A percentile compares a stretch with the other conserved stretches of the same genome.
Conservation (phyloP, 2,888 invertebrate genomes). For the Lampropteryx suffumata region DNA sequence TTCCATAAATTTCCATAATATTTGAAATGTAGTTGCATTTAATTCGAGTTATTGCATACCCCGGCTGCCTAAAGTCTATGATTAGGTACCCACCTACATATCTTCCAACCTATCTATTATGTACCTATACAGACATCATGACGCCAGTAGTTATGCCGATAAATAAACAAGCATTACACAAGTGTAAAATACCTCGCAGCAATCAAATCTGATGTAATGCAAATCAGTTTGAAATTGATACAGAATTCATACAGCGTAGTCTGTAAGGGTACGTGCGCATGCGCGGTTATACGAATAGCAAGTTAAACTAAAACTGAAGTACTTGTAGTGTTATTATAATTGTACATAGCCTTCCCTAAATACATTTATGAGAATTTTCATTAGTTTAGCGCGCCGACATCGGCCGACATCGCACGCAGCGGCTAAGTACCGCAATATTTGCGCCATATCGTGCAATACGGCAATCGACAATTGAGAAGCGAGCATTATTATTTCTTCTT, state of each 20-base stretch:
- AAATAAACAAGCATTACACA: constrained; percentile 30
- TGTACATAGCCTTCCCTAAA: too few species aligned
- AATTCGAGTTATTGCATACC: background rate
- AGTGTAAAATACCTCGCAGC: constrained; percentile 23
- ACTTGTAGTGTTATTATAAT: too few species aligned
- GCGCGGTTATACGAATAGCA: background rate
- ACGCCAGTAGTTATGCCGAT: constrained; percentile 18
- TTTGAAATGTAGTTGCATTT: too few species aligned
- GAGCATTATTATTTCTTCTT: too few species aligned
- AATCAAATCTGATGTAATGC: constrained; percentile 27
- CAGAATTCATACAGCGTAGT: constrained; percentile 23
- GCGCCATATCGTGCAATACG: too few species aligned
- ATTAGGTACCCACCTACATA: constrained; percentile 15
- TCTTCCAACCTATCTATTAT: constrained; percentile 14
- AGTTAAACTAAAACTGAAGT: too few species aligned
- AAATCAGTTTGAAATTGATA: constrained; percentile 34
- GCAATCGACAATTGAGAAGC: too few species aligned
- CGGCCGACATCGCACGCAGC: too few species aligned
- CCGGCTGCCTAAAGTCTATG: constrained; percentile 24
- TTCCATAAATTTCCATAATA: constrained; percentile 1
- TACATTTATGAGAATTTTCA: too few species aligned
- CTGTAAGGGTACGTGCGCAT: constrained; percentile 15
- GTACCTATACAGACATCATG: constrained; percentile 26
- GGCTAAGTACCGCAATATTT: too few species aligned
- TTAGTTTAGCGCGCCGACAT: too few species aligned